These are phyloP conservation scores for Calyptommatus sinebrachiatus DNA, from an alignment of 2,113 vertebrate species.

Conservation along the genomic window DNA sequence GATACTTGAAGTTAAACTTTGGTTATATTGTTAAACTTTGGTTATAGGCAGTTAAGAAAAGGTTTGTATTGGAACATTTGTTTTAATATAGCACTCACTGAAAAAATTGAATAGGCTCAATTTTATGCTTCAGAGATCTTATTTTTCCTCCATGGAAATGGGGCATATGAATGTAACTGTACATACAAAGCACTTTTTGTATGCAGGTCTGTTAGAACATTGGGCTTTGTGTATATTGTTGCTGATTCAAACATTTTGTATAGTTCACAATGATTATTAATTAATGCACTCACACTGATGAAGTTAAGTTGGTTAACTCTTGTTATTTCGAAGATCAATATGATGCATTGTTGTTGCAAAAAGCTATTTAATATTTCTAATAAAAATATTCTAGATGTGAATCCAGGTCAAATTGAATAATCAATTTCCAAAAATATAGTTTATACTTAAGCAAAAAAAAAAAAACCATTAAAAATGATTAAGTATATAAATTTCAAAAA, in stretches of 20 bases:
- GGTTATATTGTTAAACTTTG: constrained; percentile 16
- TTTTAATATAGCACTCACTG: constrained; percentile 11
- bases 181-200: constrained; percentile 48
- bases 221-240: constrained; percentile 45
- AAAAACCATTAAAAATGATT: neutral
- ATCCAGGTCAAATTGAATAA: neutral
- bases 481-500: too few species aligned
- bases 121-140: constrained; percentile 24
- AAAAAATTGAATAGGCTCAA: constrained; percentile 20
- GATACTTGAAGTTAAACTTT: constrained; percentile 10
- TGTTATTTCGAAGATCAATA: neutral
- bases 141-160: constrained; percentile 29
- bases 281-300: constrained; percentile 3
- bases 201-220: constrained; percentile 35
- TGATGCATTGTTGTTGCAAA: neutral
- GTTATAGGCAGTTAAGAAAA: constrained; percentile 20
- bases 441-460: neutral
- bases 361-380: neutral
- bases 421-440: neutral
- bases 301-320: constrained; percentile 18
- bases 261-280: constrained; percentile 39
- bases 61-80: neutral
- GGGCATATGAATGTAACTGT: constrained; percentile 27
- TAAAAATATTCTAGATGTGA: neutral
- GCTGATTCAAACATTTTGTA: constrained; percentile 29